Base-by-base conservation (phyloP, 53 echinoderm and acorn worm species). In the Temnopleurus reevesii region DNA sequence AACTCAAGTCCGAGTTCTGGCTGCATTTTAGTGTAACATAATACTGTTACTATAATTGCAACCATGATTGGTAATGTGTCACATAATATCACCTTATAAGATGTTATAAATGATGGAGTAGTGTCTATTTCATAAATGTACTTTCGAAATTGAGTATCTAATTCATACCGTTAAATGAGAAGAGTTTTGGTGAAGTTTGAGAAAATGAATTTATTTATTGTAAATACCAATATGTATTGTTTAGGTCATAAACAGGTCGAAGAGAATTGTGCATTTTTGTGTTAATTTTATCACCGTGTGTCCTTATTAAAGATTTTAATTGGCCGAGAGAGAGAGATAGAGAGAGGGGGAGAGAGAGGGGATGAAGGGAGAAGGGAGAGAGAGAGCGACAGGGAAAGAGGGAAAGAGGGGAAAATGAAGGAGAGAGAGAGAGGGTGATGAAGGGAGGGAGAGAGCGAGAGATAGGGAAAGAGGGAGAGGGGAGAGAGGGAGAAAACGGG, bases 151-250 rank as follows among this genome's bases (percentile, higher is more conserved):
- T n/a, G n/a, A n/a, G n/a, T n/a, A n/a, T n/a, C n/a, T n/a, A n/a
- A n/a, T n/a, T n/a, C n/a, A n/a, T n/a, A n/a, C n/a, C n/a, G n/a
- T n/a, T n/a, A n/a, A n/a, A n/a, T n/a, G n/a, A n/a, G n/a, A n/a
- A n/a, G n/a, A n/a, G n/a, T 41, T 71, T 21, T 8, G 36, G 71
- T 17, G 36, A 23, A 21, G 2, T 41, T 41, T 71, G 43, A n/a
- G 19, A 71, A 35, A 19, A 17, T 3, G 71, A 41, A n/a, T 71
- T 25, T 71, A 71, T 71, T 71, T 71, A 71, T 71, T 71, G 71
- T 71, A 41, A n/a, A 71, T 41, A 41, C n/a, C n/a, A n/a, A 56
- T 38, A 71, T 71, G 41, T 71, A 71, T 71, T 23, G 21, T 2
- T n/a, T 71, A 71, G 71, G 41, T n/a, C 9, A 71, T 71, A 71